Base-by-base conservation (phyloP, 2,797 vertebrate genomes). In the Odontamblyopus lacepedii region DNA sequence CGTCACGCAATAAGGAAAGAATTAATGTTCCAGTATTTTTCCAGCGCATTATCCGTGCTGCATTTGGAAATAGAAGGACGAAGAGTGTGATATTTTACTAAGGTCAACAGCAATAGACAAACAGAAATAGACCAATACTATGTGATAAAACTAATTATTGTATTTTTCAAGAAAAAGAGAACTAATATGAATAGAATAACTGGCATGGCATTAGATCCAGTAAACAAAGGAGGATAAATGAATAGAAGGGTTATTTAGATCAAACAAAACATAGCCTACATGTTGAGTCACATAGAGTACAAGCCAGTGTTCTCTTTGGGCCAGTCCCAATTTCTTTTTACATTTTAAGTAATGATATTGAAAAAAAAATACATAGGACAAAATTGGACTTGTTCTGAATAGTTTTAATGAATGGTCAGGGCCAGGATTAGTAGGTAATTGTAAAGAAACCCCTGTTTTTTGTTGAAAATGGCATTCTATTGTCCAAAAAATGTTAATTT, bases 11-110 rank as follows among this genome's bases (percentile, higher is more conserved):
- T 89, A 89, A 26, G 44, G 60, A 32, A 67, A 76, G 72, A 85
- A 86, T 90, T 88, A 90, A 89, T 88, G 88, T 85, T 78, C 8
- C 51, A 67, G 30, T 26, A 88, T 90, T 84, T 86, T 88, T 64
- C 48, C 63, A 82, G 78, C 80, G 85, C 82, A 74, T 86, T 75
- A 85, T 80, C 84, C 77, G 69, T 78, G 76, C 73, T 72, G 80
- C 84, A 79, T 82, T 62, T 81, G 77, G 76, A 79, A 74, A 85
- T 80, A 74, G 63, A 71, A 64, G 72, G 63, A 60, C 29, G 27
- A 60, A 12, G 55, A 57, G 50, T 19, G 16, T 48, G 44, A 15
- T 15, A 48, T 48, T 48, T 48, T 48, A 48, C 44, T 48, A 48
- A 48, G 44, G 44, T 48, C 44, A 48, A 48, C 4, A 16, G 44